Percentiles rank a stretch among this genome's conserved stretches.
Conservation (phyloP, 2,113 vertebrate species). For the Hystrix cristata region DNA sequence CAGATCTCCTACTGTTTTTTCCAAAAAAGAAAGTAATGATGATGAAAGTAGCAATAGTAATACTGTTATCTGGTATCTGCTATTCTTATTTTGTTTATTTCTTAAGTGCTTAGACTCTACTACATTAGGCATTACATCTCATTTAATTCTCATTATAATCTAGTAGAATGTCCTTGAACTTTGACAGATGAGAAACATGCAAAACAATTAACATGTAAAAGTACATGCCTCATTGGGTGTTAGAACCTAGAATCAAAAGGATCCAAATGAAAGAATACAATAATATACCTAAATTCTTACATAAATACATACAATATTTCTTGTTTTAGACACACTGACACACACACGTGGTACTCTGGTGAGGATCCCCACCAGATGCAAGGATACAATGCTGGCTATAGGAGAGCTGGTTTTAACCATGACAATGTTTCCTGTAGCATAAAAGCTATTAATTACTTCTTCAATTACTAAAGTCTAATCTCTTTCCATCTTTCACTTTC, state of each 20-base stretch:
- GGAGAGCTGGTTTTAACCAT: neutral
- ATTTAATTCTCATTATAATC: neutral
- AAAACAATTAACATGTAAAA: neutral
- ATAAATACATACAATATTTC: neutral
- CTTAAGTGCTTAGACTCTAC: neutral
- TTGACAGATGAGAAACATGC: neutral
- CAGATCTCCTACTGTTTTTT: neutral
- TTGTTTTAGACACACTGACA: neutral
- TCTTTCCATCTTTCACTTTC: neutral
- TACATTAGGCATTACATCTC: neutral
- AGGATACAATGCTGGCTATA: neutral
- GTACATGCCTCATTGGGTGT: neutral
- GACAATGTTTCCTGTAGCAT: neutral
- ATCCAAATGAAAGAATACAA: neutral
- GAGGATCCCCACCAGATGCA: neutral
- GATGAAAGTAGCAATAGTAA: neutral
- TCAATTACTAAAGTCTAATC: neutral
- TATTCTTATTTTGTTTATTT: neutral
- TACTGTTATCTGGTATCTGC: neutral
- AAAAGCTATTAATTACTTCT: constrained; percentile 36
- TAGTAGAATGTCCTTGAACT: neutral
- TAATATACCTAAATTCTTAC: neutral
- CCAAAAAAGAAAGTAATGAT: neutral
- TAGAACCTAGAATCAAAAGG: neutral
- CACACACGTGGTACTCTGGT: neutral